Conservation (phyloP, 37 sponge, comb jelly and placozoan genomes). For the Corticium candelabrum region DNA sequence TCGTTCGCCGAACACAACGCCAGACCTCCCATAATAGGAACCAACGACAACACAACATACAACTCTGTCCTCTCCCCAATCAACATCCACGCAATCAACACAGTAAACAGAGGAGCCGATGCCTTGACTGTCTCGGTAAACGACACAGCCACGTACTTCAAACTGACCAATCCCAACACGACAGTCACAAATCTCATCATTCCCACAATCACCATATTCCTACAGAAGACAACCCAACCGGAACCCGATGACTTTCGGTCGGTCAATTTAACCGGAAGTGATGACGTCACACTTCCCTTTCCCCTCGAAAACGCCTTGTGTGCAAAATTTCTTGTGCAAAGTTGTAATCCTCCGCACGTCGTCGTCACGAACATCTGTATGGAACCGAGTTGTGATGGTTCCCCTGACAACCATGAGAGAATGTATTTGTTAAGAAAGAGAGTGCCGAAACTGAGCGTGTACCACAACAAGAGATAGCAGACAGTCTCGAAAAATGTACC, state of each 20-base stretch:
- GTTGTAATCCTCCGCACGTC: not conserved
- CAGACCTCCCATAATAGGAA: constrained; percentile 29
- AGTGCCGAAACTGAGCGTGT: constrained; percentile 19
- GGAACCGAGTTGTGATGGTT: constrained; percentile 9
- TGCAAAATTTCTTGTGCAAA: no score
- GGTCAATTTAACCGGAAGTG: no score
- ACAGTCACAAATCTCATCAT: constrained; percentile 35
- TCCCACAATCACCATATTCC: constrained; percentile 33
- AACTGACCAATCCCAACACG: constrained; percentile 29
- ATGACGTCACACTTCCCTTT: no score
- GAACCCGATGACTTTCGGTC: no score
- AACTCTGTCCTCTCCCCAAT: constrained; percentile 30
- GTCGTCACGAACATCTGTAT: constrained; percentile 6
- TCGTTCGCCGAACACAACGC: constrained; percentile 24
- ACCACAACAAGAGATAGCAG: constrained; percentile 17
- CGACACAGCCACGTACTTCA: constrained; percentile 33
- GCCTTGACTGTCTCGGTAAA: constrained; percentile 41
- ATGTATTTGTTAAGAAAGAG: constrained; percentile 34
- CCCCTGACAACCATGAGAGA: constrained; percentile 3
- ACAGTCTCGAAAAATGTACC: no score
- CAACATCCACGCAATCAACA: constrained; percentile 23
- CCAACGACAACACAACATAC: constrained; percentile 20
- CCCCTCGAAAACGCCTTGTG: not conserved
- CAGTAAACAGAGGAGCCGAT: constrained; percentile 38
- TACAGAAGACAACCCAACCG: not conserved